Evolutionary conservation across 2,113 vertebrate species (phyloP), one percentile per base, ranked within the genome.

Genomic region (Indicator indicator): DNA sequence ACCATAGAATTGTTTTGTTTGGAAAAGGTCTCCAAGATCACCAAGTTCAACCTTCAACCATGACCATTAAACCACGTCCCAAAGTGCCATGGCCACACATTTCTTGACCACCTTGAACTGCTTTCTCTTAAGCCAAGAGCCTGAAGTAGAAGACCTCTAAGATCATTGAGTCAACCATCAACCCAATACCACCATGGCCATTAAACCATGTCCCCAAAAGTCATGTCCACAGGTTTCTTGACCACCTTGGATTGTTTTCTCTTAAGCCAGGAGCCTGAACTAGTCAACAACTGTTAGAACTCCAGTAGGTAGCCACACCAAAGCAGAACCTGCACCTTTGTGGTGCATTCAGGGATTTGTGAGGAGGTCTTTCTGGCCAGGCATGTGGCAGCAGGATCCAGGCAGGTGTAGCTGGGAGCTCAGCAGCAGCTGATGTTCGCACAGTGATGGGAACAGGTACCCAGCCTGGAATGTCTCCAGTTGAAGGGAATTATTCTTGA

Each of bases 401-500:
- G 84, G 58, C 1, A 0, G 68, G 12, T 2, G 27, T 0, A 2
- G 44, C 72, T 65, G 83, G 63, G 72, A 90, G 79, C 93, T 73
- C 46, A n/a, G 52, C 0, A 0, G 44, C 13, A 17, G 52, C n/a
- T 68, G 3, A 65, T 8, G 50, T 13, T 27, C 23, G 4, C 36
- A 6, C 28, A 38, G 74, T 0, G 5, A 55, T 54, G 78, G 0
- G 5, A 90, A 42, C 72, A 16, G 32, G 5, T 15, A 68, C 40
- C 28, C 77, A 54, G 59, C 74, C 89, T 94, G 91, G 68, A 87
- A 70, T 0, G 0, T 56, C 64, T 85, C 84, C 95, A 68, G 58
- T 5, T 59, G 56, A n/a, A 67, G 72, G 44, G 84, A 95, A 94
- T 73, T 4, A 33, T 59, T 75, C 92, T 94, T 93, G 86, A 91